These are phyloP conservation scores for Stomatorhinus ivindoensis DNA, from an alignment of 2,113 vertebrate genomes.

Conservation along the genomic window DNA sequence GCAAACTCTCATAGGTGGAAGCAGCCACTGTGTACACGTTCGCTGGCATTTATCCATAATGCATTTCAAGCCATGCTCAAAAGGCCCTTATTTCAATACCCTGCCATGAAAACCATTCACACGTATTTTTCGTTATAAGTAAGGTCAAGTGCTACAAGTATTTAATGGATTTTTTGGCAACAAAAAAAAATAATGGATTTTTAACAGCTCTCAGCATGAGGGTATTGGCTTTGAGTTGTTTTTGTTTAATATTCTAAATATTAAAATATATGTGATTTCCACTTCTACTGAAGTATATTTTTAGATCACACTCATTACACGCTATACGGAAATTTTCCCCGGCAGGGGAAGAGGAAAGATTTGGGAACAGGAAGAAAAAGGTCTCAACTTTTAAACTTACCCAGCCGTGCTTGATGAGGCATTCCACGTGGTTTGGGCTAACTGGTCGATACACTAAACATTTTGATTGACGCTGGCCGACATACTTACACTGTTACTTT, in stretches of 20 bases:
- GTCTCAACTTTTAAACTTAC: not conserved
- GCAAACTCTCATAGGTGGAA: not conserved
- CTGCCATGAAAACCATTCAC: not conserved
- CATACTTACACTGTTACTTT: not conserved
- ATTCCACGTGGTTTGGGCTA: no score
- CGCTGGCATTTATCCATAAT: not conserved
- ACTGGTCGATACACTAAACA: no score
- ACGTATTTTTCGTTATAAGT: not conserved
- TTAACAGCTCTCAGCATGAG: not conserved
- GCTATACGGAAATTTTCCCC: not conserved
- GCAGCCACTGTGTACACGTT: not conserved
- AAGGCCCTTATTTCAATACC: not conserved
- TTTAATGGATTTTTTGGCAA: not conserved
- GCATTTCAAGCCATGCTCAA: not conserved
- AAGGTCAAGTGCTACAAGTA: not conserved
- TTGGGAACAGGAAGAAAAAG: no score
- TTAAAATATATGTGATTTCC: not conserved
- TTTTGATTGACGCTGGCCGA: not conserved
- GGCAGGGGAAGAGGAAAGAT: not conserved
- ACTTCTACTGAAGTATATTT: not conserved
- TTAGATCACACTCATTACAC: not conserved
- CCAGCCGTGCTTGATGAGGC: no score
- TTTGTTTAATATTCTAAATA: not conserved
- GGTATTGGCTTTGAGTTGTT: not conserved
- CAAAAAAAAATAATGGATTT: not conserved